Conservation (phyloP, 2,888 invertebrate genomes). For the Drosophila kuntzei region DNA sequence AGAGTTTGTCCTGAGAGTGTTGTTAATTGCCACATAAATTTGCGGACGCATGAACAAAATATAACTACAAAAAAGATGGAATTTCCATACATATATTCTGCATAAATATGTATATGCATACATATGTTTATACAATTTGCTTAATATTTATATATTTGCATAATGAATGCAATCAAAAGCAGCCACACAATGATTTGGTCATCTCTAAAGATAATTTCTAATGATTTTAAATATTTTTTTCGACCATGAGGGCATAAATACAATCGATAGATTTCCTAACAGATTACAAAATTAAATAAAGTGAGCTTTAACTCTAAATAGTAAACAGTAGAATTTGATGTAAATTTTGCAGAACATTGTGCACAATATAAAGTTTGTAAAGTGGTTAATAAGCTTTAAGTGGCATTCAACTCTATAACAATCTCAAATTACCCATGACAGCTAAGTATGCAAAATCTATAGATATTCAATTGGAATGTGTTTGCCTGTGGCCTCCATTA, state of each 20-base stretch:
- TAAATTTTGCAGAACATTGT: not conserved
- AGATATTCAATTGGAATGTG: constrained; percentile 53
- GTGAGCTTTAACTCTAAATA: not conserved
- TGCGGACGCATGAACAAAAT: constrained; percentile 37
- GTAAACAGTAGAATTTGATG: not conserved
- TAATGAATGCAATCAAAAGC: constrained; percentile 70
- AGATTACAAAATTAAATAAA: too few species aligned
- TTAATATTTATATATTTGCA: constrained; percentile 66
- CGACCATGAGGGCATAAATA: not conserved
- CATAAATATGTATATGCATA: not conserved
- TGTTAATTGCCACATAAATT: constrained; percentile 79
- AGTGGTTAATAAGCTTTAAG: too few species aligned
- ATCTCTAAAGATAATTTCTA: constrained; percentile 48
- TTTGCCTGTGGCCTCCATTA: constrained; percentile 44
- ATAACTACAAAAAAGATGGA: constrained; percentile 1
- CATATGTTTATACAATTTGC: constrained; percentile 55
- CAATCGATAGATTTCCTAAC: not conserved
- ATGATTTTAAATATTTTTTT: constrained; percentile 57
- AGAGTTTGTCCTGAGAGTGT: constrained; percentile 61
- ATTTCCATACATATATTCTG: not conserved
- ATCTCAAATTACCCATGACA: not conserved
- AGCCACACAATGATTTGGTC: constrained; percentile 29
- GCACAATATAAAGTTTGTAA: not conserved
- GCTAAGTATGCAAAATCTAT: constrained; percentile 11
- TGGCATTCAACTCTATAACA: not conserved